These are phyloP conservation scores for human (Homo sapiens) DNA, from an alignment of 2,113 vertebrate species.

Conservation along the genomic window DNA sequence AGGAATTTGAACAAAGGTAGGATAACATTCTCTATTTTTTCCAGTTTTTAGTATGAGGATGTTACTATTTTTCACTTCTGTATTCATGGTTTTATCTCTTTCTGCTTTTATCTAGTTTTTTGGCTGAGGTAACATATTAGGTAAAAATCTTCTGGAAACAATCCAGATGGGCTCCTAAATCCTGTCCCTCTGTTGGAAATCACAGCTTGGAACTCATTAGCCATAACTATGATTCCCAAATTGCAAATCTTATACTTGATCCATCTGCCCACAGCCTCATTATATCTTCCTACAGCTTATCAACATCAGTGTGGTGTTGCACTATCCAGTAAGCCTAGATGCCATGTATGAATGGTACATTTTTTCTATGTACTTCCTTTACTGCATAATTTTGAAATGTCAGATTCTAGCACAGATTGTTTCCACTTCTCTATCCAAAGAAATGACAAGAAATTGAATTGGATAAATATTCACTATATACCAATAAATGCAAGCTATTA, in stretches of 20 bases:
- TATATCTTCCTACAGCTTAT: not conserved
- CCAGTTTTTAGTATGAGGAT: not conserved
- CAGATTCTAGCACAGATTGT: constrained; percentile 1
- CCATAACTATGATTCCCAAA: not conserved
- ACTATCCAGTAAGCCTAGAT: not conserved
- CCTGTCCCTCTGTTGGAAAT: constrained; percentile 1
- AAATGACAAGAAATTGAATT: constrained; percentile 11
- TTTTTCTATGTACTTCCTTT: not conserved
- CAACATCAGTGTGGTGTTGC: not conserved
- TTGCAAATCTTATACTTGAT: not conserved
- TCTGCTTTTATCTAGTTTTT: not conserved
- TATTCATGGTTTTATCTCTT: not conserved
- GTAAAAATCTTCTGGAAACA: constrained; percentile 10
- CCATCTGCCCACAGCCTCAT: not conserved
- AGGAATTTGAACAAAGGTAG: not conserved
- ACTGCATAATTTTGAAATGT: constrained; percentile 3
- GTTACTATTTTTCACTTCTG: not conserved
- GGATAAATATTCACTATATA: not conserved
- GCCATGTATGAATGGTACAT: not conserved
- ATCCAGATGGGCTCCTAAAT: not conserved
- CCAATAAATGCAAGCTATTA: not conserved
- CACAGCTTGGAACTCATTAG: not conserved
- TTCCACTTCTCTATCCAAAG: not conserved
- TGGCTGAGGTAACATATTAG: not conserved
- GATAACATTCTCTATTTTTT: not conserved